A percentile compares a stretch with the other conserved stretches of the same genome.
Conservation (phyloP, 2,797 vertebrate genomes). For the Echiichthys vipera region DNA sequence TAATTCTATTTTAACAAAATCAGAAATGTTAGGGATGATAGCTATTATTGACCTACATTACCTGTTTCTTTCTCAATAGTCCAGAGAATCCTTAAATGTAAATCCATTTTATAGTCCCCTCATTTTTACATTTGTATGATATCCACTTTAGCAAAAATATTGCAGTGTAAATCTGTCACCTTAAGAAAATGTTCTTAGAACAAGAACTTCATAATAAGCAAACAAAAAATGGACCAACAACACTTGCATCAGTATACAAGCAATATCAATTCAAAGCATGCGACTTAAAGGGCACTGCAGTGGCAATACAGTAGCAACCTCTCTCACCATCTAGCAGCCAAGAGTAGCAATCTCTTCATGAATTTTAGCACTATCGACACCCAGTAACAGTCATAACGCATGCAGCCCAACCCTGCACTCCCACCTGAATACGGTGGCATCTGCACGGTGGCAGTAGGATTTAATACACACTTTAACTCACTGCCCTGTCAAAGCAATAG, state of each 20-base stretch:
- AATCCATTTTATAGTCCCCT: neutral
- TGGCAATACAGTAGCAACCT: neutral
- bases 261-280: neutral
- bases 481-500: slow-evolving; percentile 47
- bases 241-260: neutral
- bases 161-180: neutral
- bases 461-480: slow-evolving; percentile 69
- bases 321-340: neutral
- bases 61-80: neutral
- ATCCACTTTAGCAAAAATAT: no score
- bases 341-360: slow-evolving; percentile 7
- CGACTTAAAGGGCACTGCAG: neutral
- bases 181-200: neutral
- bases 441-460: slow-evolving; percentile 47
- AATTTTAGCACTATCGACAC: slow-evolving; percentile 12
- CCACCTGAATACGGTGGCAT: slow-evolving; percentile 30
- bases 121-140: neutral
- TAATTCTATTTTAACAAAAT: neutral
- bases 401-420: slow-evolving; percentile 9
- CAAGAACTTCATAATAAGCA: neutral
- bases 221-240: neutral
- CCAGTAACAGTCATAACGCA: slow-evolving; percentile 17
- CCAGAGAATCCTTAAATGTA: neutral
- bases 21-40: neutral
- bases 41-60: neutral